Evolutionary conservation across 2,797 vertebrate species (phyloP).

Genomic region (Iguana delicatissima): DNA sequence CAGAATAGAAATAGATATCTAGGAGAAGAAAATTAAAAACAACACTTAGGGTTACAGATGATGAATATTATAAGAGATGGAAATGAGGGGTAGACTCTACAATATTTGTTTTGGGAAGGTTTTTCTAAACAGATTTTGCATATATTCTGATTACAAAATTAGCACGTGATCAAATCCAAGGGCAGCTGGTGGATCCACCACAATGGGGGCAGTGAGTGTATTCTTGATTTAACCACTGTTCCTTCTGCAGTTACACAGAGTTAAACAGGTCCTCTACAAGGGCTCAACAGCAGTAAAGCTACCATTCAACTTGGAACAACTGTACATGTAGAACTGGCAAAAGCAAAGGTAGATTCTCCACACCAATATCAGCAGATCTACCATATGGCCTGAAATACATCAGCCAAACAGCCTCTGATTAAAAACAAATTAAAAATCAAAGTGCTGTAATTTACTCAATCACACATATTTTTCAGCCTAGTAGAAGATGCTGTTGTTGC

Average conservation of each 20-base stretch:
- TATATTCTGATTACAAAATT: background rate
- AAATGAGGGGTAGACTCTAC: slow-evolving; percentile 12
- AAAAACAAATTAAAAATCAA: background rate
- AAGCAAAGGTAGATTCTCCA: too few relatives aligned
- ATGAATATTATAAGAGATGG: slow-evolving; percentile 4
- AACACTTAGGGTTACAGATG: slow-evolving; percentile 28
- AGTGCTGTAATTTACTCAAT: background rate
- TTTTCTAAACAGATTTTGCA: background rate
- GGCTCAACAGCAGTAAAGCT: too few relatives aligned
- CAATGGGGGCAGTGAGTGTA: too few relatives aligned
- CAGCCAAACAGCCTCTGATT: background rate
- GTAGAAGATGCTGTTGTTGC: background rate
- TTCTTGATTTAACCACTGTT: too few relatives aligned
- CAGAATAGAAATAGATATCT: background rate
- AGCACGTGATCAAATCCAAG: background rate
- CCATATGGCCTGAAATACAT: background rate
- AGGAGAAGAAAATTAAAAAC: slow-evolving; percentile 19
- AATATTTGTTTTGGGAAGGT: background rate
- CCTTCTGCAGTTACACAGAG: too few relatives aligned
- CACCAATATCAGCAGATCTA: too few relatives aligned
- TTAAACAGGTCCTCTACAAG: too few relatives aligned
- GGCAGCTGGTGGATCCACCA: too few relatives aligned
- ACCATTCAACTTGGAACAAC: too few relatives aligned
- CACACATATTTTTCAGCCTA: background rate
- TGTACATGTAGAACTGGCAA: too few relatives aligned